Evolutionary conservation across 2,888 invertebrate species (phyloP).

Genomic region (Eudemis profundana): DNA sequence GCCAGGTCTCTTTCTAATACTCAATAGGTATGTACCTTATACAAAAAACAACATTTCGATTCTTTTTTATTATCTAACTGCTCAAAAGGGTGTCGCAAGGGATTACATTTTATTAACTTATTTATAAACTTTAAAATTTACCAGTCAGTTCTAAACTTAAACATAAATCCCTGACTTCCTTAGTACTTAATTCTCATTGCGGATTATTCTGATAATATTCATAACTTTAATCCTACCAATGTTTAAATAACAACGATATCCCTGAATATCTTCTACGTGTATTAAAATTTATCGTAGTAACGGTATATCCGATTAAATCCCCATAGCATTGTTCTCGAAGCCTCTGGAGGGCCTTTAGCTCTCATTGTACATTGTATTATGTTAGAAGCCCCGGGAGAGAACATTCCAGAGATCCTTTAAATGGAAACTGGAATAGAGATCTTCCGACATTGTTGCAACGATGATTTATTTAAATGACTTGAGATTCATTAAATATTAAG

Average conservation of each 20-base stretch:
- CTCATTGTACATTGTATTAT: conserved; percentile 40
- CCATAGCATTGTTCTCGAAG: conserved; percentile 34
- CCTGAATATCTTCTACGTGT: conserved; percentile 2
- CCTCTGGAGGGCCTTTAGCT: conserved; percentile 13
- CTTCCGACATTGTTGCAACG: conserved; percentile 17
- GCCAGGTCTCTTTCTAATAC: too few relatives aligned
- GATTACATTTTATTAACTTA: too few relatives aligned
- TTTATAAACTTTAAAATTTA: too few relatives aligned
- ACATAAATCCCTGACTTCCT: too few relatives aligned
- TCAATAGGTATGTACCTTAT: too few relatives aligned
- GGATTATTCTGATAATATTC: background rate
- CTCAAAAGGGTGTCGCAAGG: too few relatives aligned
- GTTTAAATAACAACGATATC: conserved; percentile 7
- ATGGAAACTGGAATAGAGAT: conserved; percentile 26
- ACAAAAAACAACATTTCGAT: too few relatives aligned
- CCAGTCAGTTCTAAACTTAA: too few relatives aligned
- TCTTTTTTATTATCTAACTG: too few relatives aligned
- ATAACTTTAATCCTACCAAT: conserved; percentile 1
- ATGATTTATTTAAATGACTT: conserved; percentile 24
- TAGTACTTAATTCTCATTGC: background rate
- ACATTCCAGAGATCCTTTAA: conserved; percentile 18
- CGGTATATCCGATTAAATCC: conserved; percentile 35
- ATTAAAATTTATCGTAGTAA: conserved; percentile 27
- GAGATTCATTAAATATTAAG: conserved; percentile 23
- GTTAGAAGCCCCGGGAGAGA: conserved; percentile 12